Conservation (phyloP, 2,888 invertebrate species). For the Thymelicus acteon region DNA sequence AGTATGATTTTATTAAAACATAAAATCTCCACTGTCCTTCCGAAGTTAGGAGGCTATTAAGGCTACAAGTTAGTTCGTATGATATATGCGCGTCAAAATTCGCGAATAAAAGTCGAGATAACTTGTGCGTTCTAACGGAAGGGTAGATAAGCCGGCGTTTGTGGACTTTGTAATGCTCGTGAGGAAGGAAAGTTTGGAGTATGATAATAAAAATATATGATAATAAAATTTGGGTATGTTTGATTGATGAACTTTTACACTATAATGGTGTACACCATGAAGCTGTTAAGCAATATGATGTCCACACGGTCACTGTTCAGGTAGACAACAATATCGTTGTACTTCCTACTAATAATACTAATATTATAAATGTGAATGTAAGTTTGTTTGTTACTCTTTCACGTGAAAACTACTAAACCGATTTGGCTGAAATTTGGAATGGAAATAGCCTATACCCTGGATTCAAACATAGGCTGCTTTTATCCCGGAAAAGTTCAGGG, state of each 20-base stretch:
- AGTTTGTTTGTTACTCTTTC: no score
- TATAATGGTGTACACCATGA: background rate
- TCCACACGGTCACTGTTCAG: no score
- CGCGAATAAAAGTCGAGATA: slow-evolving; percentile 42
- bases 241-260: slow-evolving; percentile 2
- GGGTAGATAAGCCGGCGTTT: slow-evolving; percentile 41
- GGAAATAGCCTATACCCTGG: no score
- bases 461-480: no score
- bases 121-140: slow-evolving; percentile 44
- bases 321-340: no score
- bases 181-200: slow-evolving; percentile 18
- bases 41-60: slow-evolving; percentile 24
- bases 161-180: slow-evolving; percentile 15
- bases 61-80: slow-evolving; percentile 26
- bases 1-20: slow-evolving; percentile 23
- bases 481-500: no score
- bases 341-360: no score
- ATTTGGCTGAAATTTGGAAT: no score
- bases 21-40: slow-evolving; percentile 27
- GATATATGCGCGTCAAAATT: slow-evolving; percentile 46
- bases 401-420: no score
- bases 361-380: no score
- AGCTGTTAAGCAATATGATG: background rate
- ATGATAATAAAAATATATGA: slow-evolving; percentile 3
- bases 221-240: background rate